These are phyloP conservation scores for Agrypnus murinus DNA, from an alignment of 2,888 invertebrate species.

Conservation along the genomic window DNA sequence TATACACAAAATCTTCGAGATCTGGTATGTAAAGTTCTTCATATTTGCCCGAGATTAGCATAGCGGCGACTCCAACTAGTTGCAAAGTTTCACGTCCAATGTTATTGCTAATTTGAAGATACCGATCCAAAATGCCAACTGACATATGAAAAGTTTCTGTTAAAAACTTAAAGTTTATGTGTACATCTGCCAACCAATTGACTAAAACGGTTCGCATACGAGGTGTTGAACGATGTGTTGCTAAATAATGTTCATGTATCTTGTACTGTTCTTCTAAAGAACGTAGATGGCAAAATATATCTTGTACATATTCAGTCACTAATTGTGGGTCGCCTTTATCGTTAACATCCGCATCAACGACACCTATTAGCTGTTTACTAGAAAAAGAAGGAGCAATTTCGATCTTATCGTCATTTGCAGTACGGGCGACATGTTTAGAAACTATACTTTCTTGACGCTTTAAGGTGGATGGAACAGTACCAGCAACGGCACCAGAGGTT, in stretches of 20 bases:
- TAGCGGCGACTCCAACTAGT: constrained; percentile 90
- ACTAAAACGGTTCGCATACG: constrained; percentile 93
- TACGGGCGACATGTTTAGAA: constrained; percentile 1
- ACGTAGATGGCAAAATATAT: too few relatives aligned
- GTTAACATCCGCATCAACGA: constrained; percentile 58
- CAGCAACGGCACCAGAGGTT: too few relatives aligned
- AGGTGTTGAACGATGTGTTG: constrained; percentile 84
- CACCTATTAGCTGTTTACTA: constrained; percentile 43
- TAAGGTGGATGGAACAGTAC: too few relatives aligned
- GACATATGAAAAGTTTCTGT: constrained; percentile 94
- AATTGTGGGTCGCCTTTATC: constrained; percentile 85
- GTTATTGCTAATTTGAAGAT: constrained; percentile 80
- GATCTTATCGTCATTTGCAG: constrained; percentile 13
- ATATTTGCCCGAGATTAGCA: constrained; percentile 95
- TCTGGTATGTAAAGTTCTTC: constrained; percentile 95
- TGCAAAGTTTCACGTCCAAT: constrained; percentile 76
- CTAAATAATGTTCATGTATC: too few relatives aligned
- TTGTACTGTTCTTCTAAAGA: constrained; percentile 82
- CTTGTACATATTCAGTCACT: constrained; percentile 89
- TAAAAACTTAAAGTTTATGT: constrained; percentile 87
- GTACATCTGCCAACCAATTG: constrained; percentile 96
- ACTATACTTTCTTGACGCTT: constrained; percentile 18
- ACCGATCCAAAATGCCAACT: constrained; percentile 91
- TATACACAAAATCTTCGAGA: constrained; percentile 90
- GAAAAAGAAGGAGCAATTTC: constrained; percentile 44